phyloP scores from a whole-genome alignment of 2,113 vertebrate species.

The Lepus europaeus region DNA sequence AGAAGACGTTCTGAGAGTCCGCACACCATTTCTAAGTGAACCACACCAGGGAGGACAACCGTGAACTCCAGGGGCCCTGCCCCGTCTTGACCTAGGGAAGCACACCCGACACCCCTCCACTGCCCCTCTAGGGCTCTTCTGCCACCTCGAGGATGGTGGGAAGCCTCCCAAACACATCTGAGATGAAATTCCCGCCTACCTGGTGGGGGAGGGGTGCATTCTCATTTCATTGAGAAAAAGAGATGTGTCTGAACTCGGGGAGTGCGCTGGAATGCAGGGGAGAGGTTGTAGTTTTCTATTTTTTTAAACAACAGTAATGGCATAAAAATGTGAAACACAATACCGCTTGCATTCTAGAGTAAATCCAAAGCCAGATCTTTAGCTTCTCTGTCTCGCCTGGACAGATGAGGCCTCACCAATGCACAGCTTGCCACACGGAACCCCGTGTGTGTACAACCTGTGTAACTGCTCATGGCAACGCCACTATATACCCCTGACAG shows the following conservation, averaged over 20 bases:
- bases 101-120: background rate
- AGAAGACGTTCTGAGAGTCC: background rate
- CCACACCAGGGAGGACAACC: background rate
- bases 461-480: background rate
- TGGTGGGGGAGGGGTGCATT: background rate
- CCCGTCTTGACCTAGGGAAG: background rate
- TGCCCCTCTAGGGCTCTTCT: background rate
- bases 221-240: constrained; percentile 20
- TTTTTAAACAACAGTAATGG: background rate
- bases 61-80: background rate
- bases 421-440: background rate
- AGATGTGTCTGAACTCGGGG: background rate
- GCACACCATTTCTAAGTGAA: background rate
- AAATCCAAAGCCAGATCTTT: background rate
- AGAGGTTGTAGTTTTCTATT: background rate
- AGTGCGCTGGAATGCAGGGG: background rate
- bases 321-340: background rate
- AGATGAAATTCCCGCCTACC: constrained; percentile 13
- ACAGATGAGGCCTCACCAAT: background rate
- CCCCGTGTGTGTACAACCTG: background rate
- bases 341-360: background rate
- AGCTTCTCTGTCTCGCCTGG: background rate
- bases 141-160: background rate
- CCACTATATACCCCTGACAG: background rate
- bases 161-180: background rate